Conservation (phyloP, 2,797 vertebrate species). For the Geotrypetes seraphini region DNA sequence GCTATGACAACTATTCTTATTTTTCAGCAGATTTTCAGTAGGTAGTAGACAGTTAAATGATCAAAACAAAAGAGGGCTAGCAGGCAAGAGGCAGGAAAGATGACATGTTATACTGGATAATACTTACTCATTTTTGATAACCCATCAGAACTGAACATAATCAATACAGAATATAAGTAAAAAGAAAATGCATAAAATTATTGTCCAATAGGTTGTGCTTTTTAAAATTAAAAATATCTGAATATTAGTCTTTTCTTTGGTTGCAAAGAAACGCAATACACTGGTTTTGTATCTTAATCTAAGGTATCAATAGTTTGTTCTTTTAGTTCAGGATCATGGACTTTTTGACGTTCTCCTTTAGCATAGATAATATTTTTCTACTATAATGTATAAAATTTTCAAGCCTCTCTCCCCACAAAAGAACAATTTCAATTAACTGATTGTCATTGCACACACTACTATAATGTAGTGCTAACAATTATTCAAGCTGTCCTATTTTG, state of each 20-base stretch:
- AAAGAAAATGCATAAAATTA: constrained; percentile 25
- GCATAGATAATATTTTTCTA: constrained; percentile 43
- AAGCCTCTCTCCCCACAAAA: constrained; percentile 46
- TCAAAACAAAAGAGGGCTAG: too few relatives aligned
- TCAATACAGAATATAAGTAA: constrained; percentile 24
- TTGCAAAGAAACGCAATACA: too few relatives aligned
- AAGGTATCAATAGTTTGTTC: constrained; percentile 24
- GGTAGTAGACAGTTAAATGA: too few relatives aligned
- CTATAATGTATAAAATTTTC: too few relatives aligned
- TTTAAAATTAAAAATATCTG: constrained; percentile 35
- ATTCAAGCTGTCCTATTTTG: constrained; percentile 48
- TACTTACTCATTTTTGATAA: too few relatives aligned
- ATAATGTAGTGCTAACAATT: constrained; percentile 59
- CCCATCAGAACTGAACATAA: too few relatives aligned
- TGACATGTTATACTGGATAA: too few relatives aligned
- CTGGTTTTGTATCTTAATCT: too few relatives aligned
- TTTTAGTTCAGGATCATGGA: constrained; percentile 32
- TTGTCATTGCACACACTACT: constrained; percentile 65
- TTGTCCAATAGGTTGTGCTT: constrained; percentile 30
- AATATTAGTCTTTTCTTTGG: constrained; percentile 51
- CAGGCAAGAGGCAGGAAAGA: too few relatives aligned
- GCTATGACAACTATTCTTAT: too few relatives aligned
- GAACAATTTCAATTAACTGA: constrained; percentile 49
- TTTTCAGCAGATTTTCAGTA: too few relatives aligned
- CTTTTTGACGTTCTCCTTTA: constrained; percentile 35